Conservation (phyloP, 1,140 invertebrate genomes). For the Caenorhabditis elegans region DNA sequence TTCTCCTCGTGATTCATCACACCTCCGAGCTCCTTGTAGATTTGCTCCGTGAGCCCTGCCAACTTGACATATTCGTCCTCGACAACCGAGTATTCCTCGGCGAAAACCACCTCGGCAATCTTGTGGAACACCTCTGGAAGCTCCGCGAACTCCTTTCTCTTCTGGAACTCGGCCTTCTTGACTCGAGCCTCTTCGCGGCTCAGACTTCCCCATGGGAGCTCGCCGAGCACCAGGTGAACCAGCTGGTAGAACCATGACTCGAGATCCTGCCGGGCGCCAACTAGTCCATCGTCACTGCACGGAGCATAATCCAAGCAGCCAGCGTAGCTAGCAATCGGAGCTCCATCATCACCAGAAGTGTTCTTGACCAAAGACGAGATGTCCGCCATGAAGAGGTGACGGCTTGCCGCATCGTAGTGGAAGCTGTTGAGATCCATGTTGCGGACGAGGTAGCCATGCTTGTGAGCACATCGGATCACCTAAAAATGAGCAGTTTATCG, state of each 20-base stretch:
- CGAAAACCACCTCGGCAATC: constrained; percentile 30
- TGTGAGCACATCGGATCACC: constrained; percentile 35
- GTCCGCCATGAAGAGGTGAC: constrained; percentile 44
- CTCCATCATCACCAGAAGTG: not conserved
- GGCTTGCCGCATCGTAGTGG: constrained; percentile 32
- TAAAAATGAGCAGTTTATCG: too few relatives aligned
- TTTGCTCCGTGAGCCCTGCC: not conserved
- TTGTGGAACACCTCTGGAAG: constrained; percentile 5
- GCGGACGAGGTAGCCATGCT: constrained; percentile 23
- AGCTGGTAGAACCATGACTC: constrained; percentile 32
- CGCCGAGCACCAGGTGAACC: constrained; percentile 18
- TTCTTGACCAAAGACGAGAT: constrained; percentile 20
- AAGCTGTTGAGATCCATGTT: constrained; percentile 27
- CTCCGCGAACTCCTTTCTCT: not conserved
- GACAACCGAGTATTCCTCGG: not conserved
- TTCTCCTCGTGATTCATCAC: constrained; percentile 40
- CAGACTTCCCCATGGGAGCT: constrained; percentile 27
- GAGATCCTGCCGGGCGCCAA: constrained; percentile 13
- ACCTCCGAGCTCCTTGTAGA: constrained; percentile 39
- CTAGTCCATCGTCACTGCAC: not conserved
- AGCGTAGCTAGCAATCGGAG: not conserved
- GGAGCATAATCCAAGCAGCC: not conserved
- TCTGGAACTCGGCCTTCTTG: not conserved
- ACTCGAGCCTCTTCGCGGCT: not conserved
- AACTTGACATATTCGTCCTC: constrained; percentile 28